Evolutionary conservation across 1,140 invertebrate species (phyloP).

Genomic region (Tribolium castaneum): DNA sequence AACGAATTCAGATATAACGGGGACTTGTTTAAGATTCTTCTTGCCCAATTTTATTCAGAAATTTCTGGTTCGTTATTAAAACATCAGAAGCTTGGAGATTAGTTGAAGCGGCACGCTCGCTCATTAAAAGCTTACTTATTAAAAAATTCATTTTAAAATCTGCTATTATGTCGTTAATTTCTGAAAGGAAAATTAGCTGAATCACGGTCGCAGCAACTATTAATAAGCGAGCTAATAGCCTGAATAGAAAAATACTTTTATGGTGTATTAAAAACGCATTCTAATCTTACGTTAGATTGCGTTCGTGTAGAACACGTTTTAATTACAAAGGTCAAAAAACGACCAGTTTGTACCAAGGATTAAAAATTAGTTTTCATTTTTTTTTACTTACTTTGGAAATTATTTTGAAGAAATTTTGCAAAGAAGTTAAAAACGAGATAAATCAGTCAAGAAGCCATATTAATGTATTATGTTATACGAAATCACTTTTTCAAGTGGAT

Average conservation of each 20-base stretch:
- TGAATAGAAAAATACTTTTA: background rate
- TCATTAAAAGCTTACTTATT: background rate
- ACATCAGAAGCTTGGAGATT: too few species aligned
- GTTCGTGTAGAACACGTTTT: background rate
- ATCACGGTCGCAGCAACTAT: background rate
- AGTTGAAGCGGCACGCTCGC: background rate
- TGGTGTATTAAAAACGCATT: conserved; percentile 4
- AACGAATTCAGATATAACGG: conserved; percentile 35
- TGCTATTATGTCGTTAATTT: background rate
- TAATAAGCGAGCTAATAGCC: background rate
- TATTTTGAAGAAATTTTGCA: too few species aligned
- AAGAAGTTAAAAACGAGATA: too few species aligned
- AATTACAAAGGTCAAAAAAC: conserved; percentile 1
- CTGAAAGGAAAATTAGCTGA: conserved; percentile 13
- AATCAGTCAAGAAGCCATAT: too few species aligned
- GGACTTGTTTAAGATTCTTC: background rate
- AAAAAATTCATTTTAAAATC: background rate
- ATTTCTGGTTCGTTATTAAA: too few species aligned
- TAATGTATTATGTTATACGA: too few species aligned
- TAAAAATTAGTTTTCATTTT: too few species aligned
- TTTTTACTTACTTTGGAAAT: too few species aligned
- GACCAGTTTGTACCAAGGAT: background rate
- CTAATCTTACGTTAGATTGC: background rate
- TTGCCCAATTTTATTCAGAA: background rate
- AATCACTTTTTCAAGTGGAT: too few species aligned